These are phyloP conservation scores for Taxidea taxus DNA, from an alignment of 2,113 vertebrate genomes.

Conservation along the genomic window DNA sequence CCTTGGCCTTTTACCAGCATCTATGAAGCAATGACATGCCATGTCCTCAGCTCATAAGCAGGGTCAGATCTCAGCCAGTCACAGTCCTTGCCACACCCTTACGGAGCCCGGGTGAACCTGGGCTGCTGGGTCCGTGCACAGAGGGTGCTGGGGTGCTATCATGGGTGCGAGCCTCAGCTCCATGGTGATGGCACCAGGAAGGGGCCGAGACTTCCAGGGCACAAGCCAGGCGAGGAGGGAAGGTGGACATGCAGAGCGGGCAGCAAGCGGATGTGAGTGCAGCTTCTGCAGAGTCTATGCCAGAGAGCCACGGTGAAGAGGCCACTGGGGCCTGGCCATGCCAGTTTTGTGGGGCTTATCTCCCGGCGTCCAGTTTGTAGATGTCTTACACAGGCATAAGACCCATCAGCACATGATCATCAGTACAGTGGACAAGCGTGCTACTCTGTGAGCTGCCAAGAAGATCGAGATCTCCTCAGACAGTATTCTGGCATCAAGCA, in stretches of 20 bases:
- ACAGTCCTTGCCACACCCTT: neutral
- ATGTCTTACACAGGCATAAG: neutral
- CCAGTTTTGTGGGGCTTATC: neutral
- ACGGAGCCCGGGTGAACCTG: neutral
- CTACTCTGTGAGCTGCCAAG: no score
- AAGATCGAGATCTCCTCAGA: neutral
- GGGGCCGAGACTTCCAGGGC: neutral
- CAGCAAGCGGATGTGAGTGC: neutral
- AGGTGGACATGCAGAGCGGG: neutral
- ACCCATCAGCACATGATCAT: neutral
- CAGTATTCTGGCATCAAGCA: accelerated
- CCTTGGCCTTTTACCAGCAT: neutral
- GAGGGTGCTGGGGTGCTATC: neutral
- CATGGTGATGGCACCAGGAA: neutral
- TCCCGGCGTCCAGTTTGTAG: neutral
- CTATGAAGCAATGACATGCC: neutral
- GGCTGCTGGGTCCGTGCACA: neutral
- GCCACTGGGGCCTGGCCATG: neutral
- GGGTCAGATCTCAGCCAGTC: neutral
- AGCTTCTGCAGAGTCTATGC: neutral
- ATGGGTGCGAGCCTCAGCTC: neutral
- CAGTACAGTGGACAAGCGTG: neutral
- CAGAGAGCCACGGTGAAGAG: neutral
- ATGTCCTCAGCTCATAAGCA: neutral
- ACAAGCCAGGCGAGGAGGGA: neutral